Conservation (phyloP, 2,797 vertebrate genomes). For the Pampus argenteus region DNA sequence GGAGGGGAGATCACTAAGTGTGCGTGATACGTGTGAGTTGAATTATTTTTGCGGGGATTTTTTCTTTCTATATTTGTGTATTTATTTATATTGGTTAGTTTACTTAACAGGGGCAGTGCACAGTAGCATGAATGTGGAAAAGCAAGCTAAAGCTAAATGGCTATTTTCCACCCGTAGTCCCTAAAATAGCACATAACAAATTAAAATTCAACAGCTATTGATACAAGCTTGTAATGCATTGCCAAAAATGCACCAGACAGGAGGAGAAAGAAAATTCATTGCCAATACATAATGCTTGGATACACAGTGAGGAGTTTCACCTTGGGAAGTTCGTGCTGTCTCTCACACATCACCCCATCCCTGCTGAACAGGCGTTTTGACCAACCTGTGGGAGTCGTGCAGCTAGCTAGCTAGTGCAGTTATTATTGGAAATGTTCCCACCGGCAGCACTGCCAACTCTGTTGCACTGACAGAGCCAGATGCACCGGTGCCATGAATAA, state of each 20-base stretch:
- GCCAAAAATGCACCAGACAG: neutral
- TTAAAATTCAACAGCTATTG: neutral
- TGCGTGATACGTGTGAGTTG: neutral
- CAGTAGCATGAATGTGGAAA: neutral
- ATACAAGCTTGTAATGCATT: neutral
- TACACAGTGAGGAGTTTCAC: conserved; percentile 20
- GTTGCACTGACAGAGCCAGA: conserved; percentile 32
- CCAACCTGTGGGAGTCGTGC: conserved; percentile 46
- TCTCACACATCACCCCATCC: conserved; percentile 26
- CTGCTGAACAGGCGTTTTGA: conserved; percentile 31
- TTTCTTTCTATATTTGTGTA: neutral
- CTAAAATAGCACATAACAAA: neutral
- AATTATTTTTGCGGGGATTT: neutral
- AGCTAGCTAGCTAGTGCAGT: conserved; percentile 2
- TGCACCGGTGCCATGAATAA: conserved; percentile 28
- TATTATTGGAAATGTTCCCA: conserved; percentile 43
- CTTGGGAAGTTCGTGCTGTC: conserved; percentile 17
- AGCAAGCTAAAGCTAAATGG: neutral
- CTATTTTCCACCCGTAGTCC: neutral
- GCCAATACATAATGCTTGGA: conserved; percentile 11
- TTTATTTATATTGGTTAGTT: neutral
- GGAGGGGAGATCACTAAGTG: neutral
- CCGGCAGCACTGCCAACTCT: conserved; percentile 43
- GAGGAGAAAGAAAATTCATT: neutral
- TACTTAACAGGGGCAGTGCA: no score